Evolutionary conservation across 2,888 invertebrate species (phyloP), one percentile per base, ranked within the genome.

Genomic region (Saturnia japonica): DNA sequence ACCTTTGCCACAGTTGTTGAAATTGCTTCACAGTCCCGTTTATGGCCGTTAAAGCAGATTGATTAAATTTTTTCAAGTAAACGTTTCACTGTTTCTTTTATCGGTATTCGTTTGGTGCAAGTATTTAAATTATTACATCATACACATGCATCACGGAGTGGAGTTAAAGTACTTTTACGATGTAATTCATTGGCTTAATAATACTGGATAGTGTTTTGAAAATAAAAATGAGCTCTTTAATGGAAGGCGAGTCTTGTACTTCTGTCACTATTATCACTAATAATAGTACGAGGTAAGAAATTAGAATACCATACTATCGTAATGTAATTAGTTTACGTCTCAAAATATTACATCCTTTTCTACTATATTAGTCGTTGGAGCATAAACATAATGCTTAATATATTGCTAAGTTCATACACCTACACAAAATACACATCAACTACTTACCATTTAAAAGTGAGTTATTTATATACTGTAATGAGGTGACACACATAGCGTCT

Each of bases 111-210:
- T 88, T 90, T 93, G 83, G 82, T 84, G 92, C 83, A 92, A 93
- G 85, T 86, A 86, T 86, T 78, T 72, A 68, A 71, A 77, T 78
- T 87, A 81, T 93, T 93, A 89, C 93, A 93, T 93, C 93, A 93
- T 85, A 79, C 82, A 79, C 74, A 72, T 80, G 79, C 83, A 80
- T 83, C 82, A 84, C 77, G 79, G 78, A 72, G 70, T 72, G 67
- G 73, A 70, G 72, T 74, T 73, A 72, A 72, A 75, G 51, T 74
- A 60, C 74, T 74, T 75, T 74, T 77, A 70, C 51, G 69, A 74
- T 72, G 69, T 72, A 73, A 70, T 87, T 77, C 92, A 90, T 87
- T 89, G 89, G 88, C 72, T 82, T 75, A 71, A 72, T 68, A 68
- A 73, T 79, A 77, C 67, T 71, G 57, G 47, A 67, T 68, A 71